Conservation (phyloP, 2,888 invertebrate species). For the Synanthedon myopaeformis region DNA sequence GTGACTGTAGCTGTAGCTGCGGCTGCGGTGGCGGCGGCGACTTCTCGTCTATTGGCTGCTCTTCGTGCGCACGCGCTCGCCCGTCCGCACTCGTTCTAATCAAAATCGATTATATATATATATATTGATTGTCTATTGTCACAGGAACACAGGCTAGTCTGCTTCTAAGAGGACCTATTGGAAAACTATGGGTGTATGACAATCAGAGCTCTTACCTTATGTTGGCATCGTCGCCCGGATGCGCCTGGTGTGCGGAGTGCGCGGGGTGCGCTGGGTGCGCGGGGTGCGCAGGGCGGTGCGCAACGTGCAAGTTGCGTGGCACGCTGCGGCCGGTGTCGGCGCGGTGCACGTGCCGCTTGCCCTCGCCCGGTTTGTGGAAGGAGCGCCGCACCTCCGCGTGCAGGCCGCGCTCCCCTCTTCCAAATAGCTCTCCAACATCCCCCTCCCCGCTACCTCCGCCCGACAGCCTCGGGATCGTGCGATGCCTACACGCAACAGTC, state of each 20-base stretch:
- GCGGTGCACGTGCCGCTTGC: constrained; percentile 33
- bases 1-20: constrained; percentile 4
- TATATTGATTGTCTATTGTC: no score
- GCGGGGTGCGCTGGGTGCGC: constrained; percentile 1
- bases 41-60: constrained; percentile 19
- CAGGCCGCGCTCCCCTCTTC: constrained; percentile 35
- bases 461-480: constrained; percentile 60
- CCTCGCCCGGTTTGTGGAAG: constrained; percentile 51
- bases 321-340: constrained; percentile 51
- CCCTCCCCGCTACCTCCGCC: constrained; percentile 33
- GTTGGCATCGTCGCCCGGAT: not conserved
- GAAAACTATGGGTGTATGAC: no score
- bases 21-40: constrained; percentile 2
- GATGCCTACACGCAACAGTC: constrained; percentile 31
- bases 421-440: constrained; percentile 32
- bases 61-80: constrained; percentile 29
- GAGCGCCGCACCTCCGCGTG: constrained; percentile 54
- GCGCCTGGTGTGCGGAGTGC: not conserved
- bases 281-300: constrained; percentile 5
- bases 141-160: no score
- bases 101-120: not conserved
- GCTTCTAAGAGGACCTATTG: no score
- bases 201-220: not conserved
- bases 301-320: constrained; percentile 68
- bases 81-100: not conserved